Base-by-base conservation (phyloP, 2,113 vertebrate species). In the Amia ocellicauda region DNA sequence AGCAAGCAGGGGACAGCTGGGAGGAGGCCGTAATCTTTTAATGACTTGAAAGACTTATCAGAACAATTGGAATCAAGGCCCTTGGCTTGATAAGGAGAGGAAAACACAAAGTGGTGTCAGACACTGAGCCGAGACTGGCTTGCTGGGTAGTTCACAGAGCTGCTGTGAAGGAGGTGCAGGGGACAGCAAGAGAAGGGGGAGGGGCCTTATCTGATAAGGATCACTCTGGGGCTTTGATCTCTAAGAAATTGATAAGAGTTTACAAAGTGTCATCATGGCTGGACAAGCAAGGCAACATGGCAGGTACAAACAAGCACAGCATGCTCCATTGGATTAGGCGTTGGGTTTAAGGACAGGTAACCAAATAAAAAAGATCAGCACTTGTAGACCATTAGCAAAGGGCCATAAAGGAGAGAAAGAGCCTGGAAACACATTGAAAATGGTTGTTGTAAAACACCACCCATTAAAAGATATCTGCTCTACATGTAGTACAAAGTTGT, bases 251-350 rank as follows among this genome's bases (percentile, higher is more conserved):
- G 86, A 84, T 88, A 73, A 81, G 79, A 74, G 69, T 74, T 78
- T 82, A 89, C 80, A 80, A 81, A 79, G 85, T 80, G 79, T 84
- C 85, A 79, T 84, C 85, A 84, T 82, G 86, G 75, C 85, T 26
- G 64, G 80, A 86, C 84, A 76, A 87, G 83, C 71, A 69, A 70
- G 81, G 77, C 69, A 58, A 85, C 84, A 81, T 68, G 72, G 72
- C 87, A 85, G 83, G 87, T 86, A 89, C 86, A 89, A 89, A 87
- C 87, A 89, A 85, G 87, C 74, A 60, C 58, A 63, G 59, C 24
- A 7, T 64, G 47, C 55, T 16, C 13, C 31, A 9, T 69, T 56
- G 52, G 66, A 50, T 19, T n/a, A 69, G 70, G 27, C 68, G 79
- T 69, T 74, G 57, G 64, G 66, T 66, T 36, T 64, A 68, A 76